phyloP scores from a whole-genome alignment of 2,113 vertebrate species.

The Pseudopipra pipra region DNA sequence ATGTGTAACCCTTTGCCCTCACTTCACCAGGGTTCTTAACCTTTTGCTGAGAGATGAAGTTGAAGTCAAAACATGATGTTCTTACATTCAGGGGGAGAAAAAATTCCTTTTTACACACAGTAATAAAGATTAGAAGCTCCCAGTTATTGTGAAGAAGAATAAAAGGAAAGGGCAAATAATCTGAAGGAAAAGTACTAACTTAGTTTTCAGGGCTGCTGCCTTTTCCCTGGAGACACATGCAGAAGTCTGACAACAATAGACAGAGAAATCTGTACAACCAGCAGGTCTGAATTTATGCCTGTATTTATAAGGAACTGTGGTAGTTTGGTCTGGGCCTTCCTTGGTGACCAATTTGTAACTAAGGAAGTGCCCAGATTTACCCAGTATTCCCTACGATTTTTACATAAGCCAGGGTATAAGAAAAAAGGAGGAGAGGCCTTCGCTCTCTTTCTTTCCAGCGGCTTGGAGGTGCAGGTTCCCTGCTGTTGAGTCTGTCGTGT shows the following conservation, averaged over 20 bases:
- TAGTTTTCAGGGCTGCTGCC: not conserved
- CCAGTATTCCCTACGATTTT: too few species aligned
- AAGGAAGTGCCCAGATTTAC: too few species aligned
- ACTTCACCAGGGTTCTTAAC: not conserved
- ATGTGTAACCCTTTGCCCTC: not conserved
- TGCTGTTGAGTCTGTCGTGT: too few species aligned
- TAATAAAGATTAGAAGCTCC: not conserved
- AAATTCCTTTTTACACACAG: not conserved
- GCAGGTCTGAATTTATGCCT: not conserved
- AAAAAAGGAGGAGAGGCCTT: too few species aligned
- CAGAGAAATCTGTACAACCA: not conserved
- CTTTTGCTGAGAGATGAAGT: not conserved
- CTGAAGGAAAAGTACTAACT: not conserved
- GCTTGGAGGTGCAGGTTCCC: too few species aligned
- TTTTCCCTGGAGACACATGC: not conserved
- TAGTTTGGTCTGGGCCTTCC: too few species aligned
- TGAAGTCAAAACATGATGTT: not conserved
- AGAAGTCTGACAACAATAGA: not conserved
- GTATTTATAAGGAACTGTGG: not conserved
- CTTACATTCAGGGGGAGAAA: not conserved
- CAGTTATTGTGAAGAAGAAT: not conserved
- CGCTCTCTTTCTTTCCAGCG: too few species aligned
- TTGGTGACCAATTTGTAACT: too few species aligned
- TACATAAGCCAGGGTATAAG: too few species aligned
- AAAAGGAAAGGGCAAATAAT: not conserved